These are phyloP conservation scores for Poeciliopsis turrubarensis DNA, from an alignment of 2,113 vertebrate genomes.

Conservation along the genomic window DNA sequence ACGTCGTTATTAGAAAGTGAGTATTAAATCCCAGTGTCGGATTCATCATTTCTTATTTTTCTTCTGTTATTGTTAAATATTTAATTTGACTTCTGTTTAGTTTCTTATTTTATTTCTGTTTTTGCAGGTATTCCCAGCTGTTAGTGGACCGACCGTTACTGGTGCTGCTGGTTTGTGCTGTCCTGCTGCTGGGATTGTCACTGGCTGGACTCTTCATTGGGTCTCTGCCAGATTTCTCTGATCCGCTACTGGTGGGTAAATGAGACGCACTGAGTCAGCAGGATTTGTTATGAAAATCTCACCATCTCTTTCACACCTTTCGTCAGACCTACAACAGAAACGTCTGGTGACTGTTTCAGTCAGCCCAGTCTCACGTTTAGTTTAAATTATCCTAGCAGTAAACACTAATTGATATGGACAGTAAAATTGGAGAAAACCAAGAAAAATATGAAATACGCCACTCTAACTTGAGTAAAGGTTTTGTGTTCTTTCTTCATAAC, in stretches of 20 bases:
- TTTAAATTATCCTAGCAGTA: constrained; percentile 22
- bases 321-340: not conserved
- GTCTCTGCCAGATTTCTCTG: constrained; percentile 91
- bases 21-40: constrained; percentile 35
- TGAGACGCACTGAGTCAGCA: not conserved
- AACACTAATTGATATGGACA: constrained; percentile 10
- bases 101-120: constrained; percentile 29
- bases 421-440: not conserved
- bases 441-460: not conserved
- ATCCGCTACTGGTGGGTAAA: constrained; percentile 88
- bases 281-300: not conserved
- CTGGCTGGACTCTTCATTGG: constrained; percentile 87
- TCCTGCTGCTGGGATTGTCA: constrained; percentile 83
- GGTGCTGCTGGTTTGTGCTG: constrained; percentile 81
- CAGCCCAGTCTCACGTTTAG: constrained; percentile 10
- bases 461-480: too few species aligned
- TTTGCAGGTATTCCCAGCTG: constrained; percentile 88
- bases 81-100: constrained; percentile 2
- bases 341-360: constrained; percentile 9
- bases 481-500: too few species aligned
- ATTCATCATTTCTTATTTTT: not conserved
- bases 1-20: constrained; percentile 90
- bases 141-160: constrained; percentile 88
- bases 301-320: constrained; percentile 18
- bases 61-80: not conserved